Conservation (phyloP, 1,140 invertebrate species). For the Drosophila baimaii region DNA sequence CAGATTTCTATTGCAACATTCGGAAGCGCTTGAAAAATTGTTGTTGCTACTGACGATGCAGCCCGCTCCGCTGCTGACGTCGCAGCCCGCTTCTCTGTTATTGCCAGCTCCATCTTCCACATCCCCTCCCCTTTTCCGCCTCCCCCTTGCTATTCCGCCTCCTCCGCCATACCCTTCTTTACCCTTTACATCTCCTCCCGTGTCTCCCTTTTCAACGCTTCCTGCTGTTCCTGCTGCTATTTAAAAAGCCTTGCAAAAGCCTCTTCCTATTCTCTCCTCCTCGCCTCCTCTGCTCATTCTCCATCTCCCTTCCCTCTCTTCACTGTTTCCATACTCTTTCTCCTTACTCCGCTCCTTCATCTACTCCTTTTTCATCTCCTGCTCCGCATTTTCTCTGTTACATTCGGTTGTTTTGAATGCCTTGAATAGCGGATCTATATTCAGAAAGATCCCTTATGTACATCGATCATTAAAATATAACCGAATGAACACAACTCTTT, state of each 20-base stretch:
- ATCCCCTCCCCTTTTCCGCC: too few relatives aligned
- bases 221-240: constrained; percentile 48
- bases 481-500: too few relatives aligned
- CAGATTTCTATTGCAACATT: constrained; percentile 78
- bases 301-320: too few relatives aligned
- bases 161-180: neutral
- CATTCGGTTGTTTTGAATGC: constrained; percentile 26
- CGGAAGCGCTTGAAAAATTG: constrained; percentile 75
- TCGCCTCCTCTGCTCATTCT: constrained; percentile 1
- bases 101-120: constrained; percentile 40
- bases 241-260: constrained; percentile 37
- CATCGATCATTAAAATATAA: neutral
- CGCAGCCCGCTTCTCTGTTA: constrained; percentile 41
- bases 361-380: neutral
- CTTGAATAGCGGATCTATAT: neutral
- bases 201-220: constrained; percentile 28
- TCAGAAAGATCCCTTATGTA: neutral
- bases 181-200: constrained; percentile 1
- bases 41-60: constrained; percentile 50
- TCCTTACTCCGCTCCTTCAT: neutral
- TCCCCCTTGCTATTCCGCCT: neutral
- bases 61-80: constrained; percentile 27
- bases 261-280: constrained; percentile 5
- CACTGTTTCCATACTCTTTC: too few relatives aligned
- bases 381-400: neutral